Evolutionary conservation across 2,888 invertebrate genomes (phyloP).

Genomic region (Epinotia ramella): DNA sequence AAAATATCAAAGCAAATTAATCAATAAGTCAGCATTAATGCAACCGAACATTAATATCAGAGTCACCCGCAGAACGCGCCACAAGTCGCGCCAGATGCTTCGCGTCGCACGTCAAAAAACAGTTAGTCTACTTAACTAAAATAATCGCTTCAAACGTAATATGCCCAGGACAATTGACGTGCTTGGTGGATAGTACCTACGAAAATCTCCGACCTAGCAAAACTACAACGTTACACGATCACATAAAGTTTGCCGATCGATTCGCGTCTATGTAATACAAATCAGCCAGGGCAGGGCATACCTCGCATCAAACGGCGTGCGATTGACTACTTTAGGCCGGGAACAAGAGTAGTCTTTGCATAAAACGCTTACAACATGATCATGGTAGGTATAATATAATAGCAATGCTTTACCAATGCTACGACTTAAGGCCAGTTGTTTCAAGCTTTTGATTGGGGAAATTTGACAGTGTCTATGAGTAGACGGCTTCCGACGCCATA

Average conservation of each 20-base stretch:
- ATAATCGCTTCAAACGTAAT: not conserved
- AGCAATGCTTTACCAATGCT: no score
- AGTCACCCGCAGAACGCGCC: conserved; percentile 40
- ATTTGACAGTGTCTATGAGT: no score
- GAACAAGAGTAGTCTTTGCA: not conserved
- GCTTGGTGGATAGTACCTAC: no score
- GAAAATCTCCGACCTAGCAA: no score
- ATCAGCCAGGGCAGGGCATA: no score
- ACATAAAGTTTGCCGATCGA: no score
- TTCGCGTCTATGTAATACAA: no score
- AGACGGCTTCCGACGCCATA: no score
- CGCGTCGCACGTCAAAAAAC: not conserved
- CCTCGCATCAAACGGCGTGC: not conserved
- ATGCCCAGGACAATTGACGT: no score
- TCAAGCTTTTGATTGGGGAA: not conserved
- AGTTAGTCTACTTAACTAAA: conserved; percentile 3
- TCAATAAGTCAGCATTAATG: conserved; percentile 42
- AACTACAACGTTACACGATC: no score
- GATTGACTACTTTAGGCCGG: not conserved
- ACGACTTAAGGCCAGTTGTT: not conserved
- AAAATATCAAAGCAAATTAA: conserved; percentile 32
- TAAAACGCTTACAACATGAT: not conserved
- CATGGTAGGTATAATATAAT: no score
- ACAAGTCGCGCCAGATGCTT: conserved; percentile 44
- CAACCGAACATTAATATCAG: conserved; percentile 42